phyloP scores from a whole-genome alignment of 2,888 invertebrate genomes.

The Platycheirus rosarum region DNA sequence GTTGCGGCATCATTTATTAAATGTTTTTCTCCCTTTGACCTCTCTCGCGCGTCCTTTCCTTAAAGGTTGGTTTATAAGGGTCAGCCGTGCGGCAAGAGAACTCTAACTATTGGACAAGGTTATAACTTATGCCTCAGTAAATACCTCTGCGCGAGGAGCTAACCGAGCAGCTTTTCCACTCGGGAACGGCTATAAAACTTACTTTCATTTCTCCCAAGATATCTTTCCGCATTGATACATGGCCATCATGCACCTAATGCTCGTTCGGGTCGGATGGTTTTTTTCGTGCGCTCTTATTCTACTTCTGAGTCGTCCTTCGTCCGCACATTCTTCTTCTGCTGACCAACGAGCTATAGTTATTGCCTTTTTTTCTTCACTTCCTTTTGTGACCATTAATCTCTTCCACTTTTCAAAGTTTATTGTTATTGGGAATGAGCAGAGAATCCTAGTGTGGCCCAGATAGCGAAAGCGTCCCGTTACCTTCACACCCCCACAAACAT shows the following conservation, averaged over 20 bases:
- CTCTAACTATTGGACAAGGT: conserved; percentile 51
- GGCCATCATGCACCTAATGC: conserved; percentile 72
- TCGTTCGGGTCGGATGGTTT: conserved; percentile 25
- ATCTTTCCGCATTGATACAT: conserved; percentile 71
- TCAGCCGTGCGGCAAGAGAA: conserved; percentile 10
- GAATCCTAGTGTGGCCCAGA: conserved; percentile 62
- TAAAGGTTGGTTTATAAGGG: conserved; percentile 17
- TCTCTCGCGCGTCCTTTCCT: conserved; percentile 17
- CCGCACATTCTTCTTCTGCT: conserved; percentile 16
- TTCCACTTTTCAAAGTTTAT: conserved; percentile 74
- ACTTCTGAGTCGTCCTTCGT: conserved; percentile 13
- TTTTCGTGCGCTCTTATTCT: neutral
- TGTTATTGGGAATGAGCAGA: conserved; percentile 68
- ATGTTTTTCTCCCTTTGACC: conserved; percentile 54
- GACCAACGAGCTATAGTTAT: conserved; percentile 36
- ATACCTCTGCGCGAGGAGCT: conserved; percentile 34
- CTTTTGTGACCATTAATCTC: conserved; percentile 73
- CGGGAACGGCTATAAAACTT: conserved; percentile 69
- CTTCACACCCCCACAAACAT: conserved; percentile 44
- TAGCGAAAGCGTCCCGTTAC: conserved; percentile 18
- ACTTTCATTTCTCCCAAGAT: conserved; percentile 65
- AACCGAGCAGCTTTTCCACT: conserved; percentile 56
- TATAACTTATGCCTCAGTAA: conserved; percentile 67
- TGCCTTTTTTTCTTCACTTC: conserved; percentile 46
- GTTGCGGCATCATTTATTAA: conserved; percentile 69